A percentile compares a stretch with the other conserved stretches of the same genome.
Evolutionary conservation across 1,140 invertebrate genomes (phyloP).

Genomic region (Colletes gigas): DNA sequence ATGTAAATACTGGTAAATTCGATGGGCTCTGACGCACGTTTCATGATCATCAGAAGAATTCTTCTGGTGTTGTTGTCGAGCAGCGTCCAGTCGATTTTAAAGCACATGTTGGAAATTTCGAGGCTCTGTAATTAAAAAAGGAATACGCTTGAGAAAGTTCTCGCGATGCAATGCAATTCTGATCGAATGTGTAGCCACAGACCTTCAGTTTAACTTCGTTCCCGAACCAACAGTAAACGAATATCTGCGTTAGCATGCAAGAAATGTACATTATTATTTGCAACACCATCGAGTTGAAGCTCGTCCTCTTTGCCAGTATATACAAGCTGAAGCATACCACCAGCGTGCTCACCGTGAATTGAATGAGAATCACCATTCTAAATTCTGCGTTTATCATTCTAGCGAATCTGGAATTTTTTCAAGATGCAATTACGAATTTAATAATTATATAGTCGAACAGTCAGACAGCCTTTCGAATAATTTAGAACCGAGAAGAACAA

Average conservation of each 20-base stretch:
- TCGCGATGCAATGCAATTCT: background rate
- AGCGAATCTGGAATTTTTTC: conserved; percentile 44
- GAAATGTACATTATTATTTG: conserved; percentile 45
- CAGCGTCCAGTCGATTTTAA: conserved; percentile 25
- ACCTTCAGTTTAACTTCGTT: conserved; percentile 78
- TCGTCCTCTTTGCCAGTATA: conserved; percentile 66
- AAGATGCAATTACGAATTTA: too few relatives aligned
- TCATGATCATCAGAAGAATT: conserved; percentile 46
- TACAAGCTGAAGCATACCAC: conserved; percentile 53
- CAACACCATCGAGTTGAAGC: conserved; percentile 72
- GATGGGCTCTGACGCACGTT: conserved; percentile 33
- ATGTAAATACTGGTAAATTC: conserved; percentile 46
- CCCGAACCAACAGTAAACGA: conserved; percentile 82
- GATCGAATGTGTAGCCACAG: background rate
- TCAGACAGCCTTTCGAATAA: too few relatives aligned
- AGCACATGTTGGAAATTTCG: conserved; percentile 23
- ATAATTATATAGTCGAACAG: too few relatives aligned
- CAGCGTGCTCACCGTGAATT: conserved; percentile 50
- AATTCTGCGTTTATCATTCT: conserved; percentile 45
- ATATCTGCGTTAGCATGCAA: conserved; percentile 71
- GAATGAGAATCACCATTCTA: conserved; percentile 49
- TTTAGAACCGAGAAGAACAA: too few relatives aligned
- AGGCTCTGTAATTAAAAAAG: conserved; percentile 33
- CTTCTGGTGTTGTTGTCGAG: conserved; percentile 3
- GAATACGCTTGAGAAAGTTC: background rate